These are phyloP conservation scores for Ditylenchus weischeri DNA, from an alignment of 2,888 invertebrate species.

Conservation along the genomic window DNA sequence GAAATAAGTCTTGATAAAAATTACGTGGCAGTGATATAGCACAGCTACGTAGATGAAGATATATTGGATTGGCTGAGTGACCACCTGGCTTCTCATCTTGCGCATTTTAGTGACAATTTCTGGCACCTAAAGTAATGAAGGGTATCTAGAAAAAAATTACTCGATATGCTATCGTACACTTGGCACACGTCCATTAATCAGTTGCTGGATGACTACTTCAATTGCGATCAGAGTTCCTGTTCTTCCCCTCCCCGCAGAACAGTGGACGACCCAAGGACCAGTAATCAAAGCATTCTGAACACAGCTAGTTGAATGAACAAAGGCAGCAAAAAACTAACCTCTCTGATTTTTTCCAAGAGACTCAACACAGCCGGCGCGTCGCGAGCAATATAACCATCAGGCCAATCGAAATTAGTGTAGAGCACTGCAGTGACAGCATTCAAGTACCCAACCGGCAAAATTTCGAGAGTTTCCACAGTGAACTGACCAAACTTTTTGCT, in stretches of 20 bases:
- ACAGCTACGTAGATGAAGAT: too few relatives aligned
- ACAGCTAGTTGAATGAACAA: conserved; percentile 22
- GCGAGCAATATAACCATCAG: conserved; percentile 22
- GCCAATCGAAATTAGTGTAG: conserved; percentile 28
- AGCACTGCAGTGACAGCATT: conserved; percentile 28
- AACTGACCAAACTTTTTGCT: conserved; percentile 22
- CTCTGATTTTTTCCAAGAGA: too few relatives aligned
- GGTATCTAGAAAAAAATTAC: too few relatives aligned
- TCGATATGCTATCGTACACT: too few relatives aligned
- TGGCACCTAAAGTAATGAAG: too few relatives aligned
- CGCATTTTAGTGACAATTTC: too few relatives aligned
- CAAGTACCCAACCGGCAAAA: conserved; percentile 33
- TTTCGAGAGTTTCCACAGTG: conserved; percentile 25
- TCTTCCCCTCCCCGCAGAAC: conserved; percentile 30
- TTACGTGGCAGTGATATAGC: too few relatives aligned
- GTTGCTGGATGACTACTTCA: conserved; percentile 4
- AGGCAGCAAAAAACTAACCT: background rate
- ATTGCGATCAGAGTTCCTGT: conserved; percentile 31
- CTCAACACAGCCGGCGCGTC: too few relatives aligned
- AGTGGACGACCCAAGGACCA: conserved; percentile 28
- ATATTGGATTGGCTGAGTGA: too few relatives aligned
- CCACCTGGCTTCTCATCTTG: too few relatives aligned
- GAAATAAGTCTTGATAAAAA: too few relatives aligned
- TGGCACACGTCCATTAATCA: too few relatives aligned
- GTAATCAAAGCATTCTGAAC: conserved; percentile 18